Evolutionary conservation across 53 echinoderm and acorn worm species (phyloP).

Genomic region (Hippasteria phrygiana): DNA sequence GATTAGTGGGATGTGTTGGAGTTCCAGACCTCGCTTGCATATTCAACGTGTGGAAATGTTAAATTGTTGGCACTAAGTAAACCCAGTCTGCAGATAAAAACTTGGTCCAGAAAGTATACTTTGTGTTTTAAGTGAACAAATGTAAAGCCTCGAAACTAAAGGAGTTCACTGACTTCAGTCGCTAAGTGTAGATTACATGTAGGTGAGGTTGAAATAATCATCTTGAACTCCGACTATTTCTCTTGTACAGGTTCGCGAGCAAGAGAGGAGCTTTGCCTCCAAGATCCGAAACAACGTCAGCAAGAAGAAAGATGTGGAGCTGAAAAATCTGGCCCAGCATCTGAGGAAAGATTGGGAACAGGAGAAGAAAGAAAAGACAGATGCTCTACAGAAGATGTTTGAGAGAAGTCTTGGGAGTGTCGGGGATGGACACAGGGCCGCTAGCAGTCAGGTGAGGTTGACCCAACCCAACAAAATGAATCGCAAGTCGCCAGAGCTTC

Average conservation of each 20-base stretch:
- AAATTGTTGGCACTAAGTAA: no score
- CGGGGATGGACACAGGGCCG: conserved; percentile 86
- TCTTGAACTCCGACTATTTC: neutral
- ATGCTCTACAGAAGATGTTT: conserved; percentile 73
- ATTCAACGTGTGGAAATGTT: no score
- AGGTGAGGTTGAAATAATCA: neutral
- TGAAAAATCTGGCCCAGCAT: conserved; percentile 71
- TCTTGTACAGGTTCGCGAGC: conserved; percentile 86
- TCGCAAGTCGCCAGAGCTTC: no score
- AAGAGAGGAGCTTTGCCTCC: conserved; percentile 90
- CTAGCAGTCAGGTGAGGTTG: conserved; percentile 77
- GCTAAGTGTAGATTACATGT: neutral
- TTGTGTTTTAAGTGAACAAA: no score
- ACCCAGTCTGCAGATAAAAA: no score
- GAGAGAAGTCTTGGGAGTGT: conserved; percentile 73
- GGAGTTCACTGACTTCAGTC: no score
- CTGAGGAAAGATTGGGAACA: conserved; percentile 75
- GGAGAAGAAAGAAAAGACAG: conserved; percentile 70
- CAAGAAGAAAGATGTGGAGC: conserved; percentile 82
- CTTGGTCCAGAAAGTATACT: no score
- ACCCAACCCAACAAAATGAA: no score
- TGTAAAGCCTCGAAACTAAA: no score
- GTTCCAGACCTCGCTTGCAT: no score
- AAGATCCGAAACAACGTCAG: conserved; percentile 69
- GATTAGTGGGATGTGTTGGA: no score